Percentiles rank a stretch among this genome's conserved stretches.
phyloP scores from a whole-genome alignment of 2,113 vertebrate genomes.

The Psophia crepitans region DNA sequence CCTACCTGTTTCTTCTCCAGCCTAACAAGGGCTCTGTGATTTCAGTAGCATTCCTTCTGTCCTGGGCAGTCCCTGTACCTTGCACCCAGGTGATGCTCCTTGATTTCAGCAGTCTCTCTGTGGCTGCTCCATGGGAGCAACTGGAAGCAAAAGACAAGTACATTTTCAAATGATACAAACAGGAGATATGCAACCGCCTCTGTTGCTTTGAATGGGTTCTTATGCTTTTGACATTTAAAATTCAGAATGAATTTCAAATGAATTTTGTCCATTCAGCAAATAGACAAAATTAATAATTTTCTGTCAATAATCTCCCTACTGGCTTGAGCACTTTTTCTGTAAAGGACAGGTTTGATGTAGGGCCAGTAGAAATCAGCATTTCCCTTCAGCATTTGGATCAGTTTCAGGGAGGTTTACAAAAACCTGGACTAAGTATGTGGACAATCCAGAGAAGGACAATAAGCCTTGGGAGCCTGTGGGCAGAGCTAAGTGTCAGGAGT shows the following conservation, averaged over 20 bases:
- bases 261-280: too few species aligned
- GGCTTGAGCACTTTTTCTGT: not conserved
- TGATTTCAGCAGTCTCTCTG: rapidly evolving
- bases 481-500: not conserved
- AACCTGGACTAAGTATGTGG: not conserved
- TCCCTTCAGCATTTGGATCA: not conserved
- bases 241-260: too few species aligned
- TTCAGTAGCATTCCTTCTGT: not conserved
- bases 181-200: rapidly evolving
- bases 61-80: not conserved
- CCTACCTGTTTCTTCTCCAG: not conserved
- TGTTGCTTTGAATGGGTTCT: not conserved
- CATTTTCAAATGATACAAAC: not conserved
- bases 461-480: not conserved
- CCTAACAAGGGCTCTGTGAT: not conserved
- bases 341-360: not conserved
- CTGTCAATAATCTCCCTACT: not conserved
- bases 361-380: not conserved
- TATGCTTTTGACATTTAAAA: not conserved
- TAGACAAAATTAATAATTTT: not conserved
- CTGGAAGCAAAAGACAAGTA: not conserved
- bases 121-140: not conserved
- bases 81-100: not conserved
- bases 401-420: not conserved
- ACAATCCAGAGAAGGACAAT: not conserved